These are phyloP conservation scores for Paramisgurnus dabryanus DNA, from an alignment of 2,113 vertebrate genomes.

Conservation along the genomic window DNA sequence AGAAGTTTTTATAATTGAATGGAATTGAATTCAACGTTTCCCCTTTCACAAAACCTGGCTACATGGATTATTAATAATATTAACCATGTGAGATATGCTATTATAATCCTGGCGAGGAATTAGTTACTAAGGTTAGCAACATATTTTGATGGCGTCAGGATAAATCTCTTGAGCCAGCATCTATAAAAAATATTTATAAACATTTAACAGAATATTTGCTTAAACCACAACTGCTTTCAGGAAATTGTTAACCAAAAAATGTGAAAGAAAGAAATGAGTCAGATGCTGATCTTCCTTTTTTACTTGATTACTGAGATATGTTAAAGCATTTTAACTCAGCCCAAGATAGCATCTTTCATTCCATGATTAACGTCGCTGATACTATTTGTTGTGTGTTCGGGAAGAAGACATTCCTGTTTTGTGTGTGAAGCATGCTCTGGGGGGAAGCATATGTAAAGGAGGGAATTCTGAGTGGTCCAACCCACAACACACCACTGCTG, in stretches of 20 bases:
- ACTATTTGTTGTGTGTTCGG: neutral
- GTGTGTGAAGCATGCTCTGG: neutral
- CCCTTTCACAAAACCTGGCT: neutral
- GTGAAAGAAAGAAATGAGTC: neutral
- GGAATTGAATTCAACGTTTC: too few species aligned
- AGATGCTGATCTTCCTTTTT: neutral
- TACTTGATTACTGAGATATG: too few species aligned
- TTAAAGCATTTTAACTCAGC: neutral
- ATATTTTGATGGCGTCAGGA: neutral
- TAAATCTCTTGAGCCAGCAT: neutral
- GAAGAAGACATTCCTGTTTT: neutral
- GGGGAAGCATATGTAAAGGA: slow-evolving; percentile 27
- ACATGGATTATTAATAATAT: slow-evolving; percentile 3
- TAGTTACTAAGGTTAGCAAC: neutral
- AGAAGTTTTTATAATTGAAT: neutral
- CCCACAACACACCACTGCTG: slow-evolving; percentile 74
- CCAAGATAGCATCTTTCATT: too few species aligned
- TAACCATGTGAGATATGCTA: neutral
- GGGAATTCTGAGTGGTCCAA: slow-evolving; percentile 63
- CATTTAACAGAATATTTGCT: neutral
- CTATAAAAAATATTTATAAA: too few species aligned
- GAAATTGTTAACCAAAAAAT: neutral
- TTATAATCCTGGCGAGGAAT: neutral
- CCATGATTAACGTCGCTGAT: too few species aligned
- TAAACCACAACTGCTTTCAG: neutral